Conservation (phyloP, 92 coral and sea anemone genomes). For the Porites evermanni region DNA sequence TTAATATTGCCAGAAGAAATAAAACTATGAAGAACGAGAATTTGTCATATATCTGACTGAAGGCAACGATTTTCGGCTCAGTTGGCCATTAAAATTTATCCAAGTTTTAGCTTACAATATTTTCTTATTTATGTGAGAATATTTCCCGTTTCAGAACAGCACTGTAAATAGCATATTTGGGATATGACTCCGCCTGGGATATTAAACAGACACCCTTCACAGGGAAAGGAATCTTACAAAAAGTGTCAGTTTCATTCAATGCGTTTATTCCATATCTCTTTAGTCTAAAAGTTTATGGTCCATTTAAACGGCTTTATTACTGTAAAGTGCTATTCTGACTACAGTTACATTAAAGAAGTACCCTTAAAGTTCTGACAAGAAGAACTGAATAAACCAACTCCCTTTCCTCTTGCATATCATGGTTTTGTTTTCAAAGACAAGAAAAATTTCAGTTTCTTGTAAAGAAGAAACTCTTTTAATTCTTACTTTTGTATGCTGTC, state of each 20-base stretch:
- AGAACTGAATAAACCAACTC: neutral
- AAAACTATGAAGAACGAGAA: neutral
- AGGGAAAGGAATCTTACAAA: conserved; percentile 11
- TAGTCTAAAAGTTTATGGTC: neutral
- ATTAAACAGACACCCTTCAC: conserved; percentile 6
- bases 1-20: neutral
- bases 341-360: neutral
- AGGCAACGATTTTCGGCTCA: neutral
- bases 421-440: neutral
- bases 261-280: conserved; percentile 7
- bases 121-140: conserved; percentile 54
- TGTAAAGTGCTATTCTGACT: conserved; percentile 10
- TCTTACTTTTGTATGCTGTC: neutral
- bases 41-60: neutral
- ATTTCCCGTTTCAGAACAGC: conserved; percentile 23
- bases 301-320: neutral
- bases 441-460: neutral
- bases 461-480: neutral
- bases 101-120: conserved; percentile 30
- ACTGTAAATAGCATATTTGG: conserved; percentile 50
- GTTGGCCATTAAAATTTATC: neutral
- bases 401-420: neutral
- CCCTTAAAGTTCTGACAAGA: neutral
- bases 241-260: conserved; percentile 11
- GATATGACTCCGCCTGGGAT: conserved; percentile 33